These are phyloP conservation scores for Catalaphyllia jardinei DNA, from an alignment of 64 coral and sea anemone genomes.

Conservation along the genomic window DNA sequence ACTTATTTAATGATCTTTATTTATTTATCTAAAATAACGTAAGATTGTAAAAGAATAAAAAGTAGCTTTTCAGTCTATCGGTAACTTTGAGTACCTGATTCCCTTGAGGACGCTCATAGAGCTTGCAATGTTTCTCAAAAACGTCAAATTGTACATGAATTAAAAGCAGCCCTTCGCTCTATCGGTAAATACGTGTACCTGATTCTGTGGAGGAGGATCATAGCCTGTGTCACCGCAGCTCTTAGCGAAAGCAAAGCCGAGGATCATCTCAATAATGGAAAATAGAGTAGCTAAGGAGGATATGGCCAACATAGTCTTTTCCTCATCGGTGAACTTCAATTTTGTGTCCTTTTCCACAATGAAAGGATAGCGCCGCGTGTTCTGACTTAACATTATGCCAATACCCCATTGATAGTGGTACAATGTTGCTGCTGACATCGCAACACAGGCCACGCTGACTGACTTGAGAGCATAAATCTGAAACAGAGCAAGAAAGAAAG, in stretches of 20 bases:
- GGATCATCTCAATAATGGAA: not conserved
- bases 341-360: not conserved
- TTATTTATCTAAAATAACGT: too few relatives aligned
- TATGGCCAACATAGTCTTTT: not conserved
- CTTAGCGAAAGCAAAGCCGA: not conserved
- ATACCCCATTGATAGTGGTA: not conserved
- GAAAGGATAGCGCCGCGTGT: too few relatives aligned
- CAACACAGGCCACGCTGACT: not conserved
- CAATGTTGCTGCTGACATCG: not conserved
- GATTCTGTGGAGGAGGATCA: not conserved
- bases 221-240: not conserved
- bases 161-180: too few relatives aligned
- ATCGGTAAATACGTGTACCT: not conserved
- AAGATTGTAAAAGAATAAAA: too few relatives aligned
- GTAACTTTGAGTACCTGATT: too few relatives aligned
- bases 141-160: too few relatives aligned
- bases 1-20: too few relatives aligned
- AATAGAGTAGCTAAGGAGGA: not conserved
- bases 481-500: not conserved
- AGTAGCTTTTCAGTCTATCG: too few relatives aligned
- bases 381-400: not conserved
- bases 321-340: not conserved
- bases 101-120: too few relatives aligned
- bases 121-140: too few relatives aligned
- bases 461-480: not conserved